Evolutionary conservation across 1,140 invertebrate genomes (phyloP).

Genomic region (Tetragonula clypearis): DNA sequence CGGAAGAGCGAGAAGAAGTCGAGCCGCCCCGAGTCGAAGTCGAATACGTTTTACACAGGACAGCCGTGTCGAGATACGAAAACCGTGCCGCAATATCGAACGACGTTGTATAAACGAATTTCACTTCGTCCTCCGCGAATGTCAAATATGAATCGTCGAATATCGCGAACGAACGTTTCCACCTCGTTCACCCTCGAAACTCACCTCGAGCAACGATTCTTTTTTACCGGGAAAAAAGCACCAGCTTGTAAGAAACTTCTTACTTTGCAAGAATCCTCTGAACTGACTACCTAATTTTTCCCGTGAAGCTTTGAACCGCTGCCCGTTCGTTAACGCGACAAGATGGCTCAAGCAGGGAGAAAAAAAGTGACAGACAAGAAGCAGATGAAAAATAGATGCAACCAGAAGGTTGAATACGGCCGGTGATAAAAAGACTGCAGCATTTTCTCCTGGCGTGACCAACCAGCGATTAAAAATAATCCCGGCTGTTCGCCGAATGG

Average conservation of each 20-base stretch:
- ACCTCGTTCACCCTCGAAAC: neutral
- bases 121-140: neutral
- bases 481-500: conserved; percentile 57
- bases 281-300: neutral
- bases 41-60: conserved; percentile 19
- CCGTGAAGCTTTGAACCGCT: neutral
- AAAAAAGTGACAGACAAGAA: neutral
- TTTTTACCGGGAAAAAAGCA: neutral
- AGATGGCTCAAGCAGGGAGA: neutral
- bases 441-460: neutral
- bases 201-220: neutral
- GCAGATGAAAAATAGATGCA: conserved; percentile 52
- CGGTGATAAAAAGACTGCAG: conserved; percentile 46
- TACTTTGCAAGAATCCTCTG: neutral
- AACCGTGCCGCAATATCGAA: conserved; percentile 1
- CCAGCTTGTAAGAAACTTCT: neutral
- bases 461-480: conserved; percentile 64
- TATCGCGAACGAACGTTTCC: neutral
- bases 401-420: conserved; percentile 39
- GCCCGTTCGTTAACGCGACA: neutral
- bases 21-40: neutral
- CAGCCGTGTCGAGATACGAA: neutral
- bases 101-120: neutral
- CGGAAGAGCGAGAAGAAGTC: conserved; percentile 3
- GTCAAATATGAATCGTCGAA: neutral